A percentile compares a stretch with the other conserved stretches of the same genome.
Evolutionary conservation across 1,140 invertebrate genomes (phyloP).

Genomic region (Grapholita molesta): DNA sequence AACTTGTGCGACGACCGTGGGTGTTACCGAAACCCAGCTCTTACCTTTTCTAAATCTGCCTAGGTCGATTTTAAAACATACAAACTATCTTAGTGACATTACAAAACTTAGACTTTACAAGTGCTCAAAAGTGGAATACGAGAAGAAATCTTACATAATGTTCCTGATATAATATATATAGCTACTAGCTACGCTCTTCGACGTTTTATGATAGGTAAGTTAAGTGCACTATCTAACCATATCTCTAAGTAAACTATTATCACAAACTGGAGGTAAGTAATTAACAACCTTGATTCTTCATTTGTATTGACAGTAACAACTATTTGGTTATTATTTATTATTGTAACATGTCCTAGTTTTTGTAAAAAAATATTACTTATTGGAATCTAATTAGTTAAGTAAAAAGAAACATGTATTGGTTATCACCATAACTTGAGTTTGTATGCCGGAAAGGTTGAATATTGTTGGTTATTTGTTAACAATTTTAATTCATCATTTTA

Average conservation of each 20-base stretch:
- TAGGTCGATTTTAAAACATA: constrained; percentile 1
- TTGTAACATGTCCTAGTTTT: not conserved
- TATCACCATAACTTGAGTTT: too few relatives aligned
- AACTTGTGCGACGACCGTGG: constrained; percentile 11
- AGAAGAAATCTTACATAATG: constrained; percentile 33
- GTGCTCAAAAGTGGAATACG: not conserved
- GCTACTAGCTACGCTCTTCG: constrained; percentile 22
- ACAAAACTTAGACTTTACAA: not conserved
- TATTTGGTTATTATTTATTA: not conserved
- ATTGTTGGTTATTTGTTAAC: too few relatives aligned
- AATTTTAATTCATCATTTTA: too few relatives aligned
- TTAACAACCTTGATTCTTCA: constrained; percentile 3
- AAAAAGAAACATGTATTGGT: too few relatives aligned
- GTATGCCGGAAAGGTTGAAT: too few relatives aligned
- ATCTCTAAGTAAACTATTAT: not conserved
- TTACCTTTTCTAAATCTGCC: not conserved
- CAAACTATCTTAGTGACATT: not conserved
- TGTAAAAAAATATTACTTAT: not conserved
- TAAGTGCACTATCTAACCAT: constrained; percentile 29
- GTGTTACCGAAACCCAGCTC: constrained; percentile 4
- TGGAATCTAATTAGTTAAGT: not conserved
- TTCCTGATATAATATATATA: constrained; percentile 24
- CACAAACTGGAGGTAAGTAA: constrained; percentile 1
- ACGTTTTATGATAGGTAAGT: constrained; percentile 49
- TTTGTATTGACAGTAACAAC: not conserved